Conservation (phyloP, 2,113 vertebrate species). For the Odobenus rosmarus region DNA sequence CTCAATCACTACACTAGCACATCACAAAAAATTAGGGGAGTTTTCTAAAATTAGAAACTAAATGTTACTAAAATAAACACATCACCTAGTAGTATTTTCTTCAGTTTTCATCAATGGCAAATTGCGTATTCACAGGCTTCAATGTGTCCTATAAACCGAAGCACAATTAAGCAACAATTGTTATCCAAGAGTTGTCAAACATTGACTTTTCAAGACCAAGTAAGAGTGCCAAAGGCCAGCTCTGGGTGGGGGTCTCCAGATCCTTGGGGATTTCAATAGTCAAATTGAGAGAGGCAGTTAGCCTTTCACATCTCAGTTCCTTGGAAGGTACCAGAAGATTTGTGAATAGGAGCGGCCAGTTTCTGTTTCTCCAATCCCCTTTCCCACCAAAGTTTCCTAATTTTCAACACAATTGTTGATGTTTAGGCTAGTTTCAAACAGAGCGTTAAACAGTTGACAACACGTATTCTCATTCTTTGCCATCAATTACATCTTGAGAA, state of each 20-base stretch:
- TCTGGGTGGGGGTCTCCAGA: background rate
- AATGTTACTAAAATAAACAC: slow-evolving; percentile 5
- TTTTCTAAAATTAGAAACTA: slow-evolving; percentile 43
- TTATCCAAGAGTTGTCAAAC: background rate
- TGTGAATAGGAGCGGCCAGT: background rate
- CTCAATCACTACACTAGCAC: background rate
- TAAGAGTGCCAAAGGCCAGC: background rate
- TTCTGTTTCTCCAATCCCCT: background rate
- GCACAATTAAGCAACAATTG: background rate
- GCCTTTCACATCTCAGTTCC: background rate
- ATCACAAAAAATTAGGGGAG: background rate
- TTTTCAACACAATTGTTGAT: background rate
- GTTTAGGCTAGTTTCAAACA: background rate
- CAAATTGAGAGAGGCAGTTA: background rate
- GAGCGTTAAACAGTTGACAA: background rate
- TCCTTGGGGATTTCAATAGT: background rate
- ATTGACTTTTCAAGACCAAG: background rate
- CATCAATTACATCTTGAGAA: background rate
- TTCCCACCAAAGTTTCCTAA: background rate
- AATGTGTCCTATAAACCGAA: background rate
- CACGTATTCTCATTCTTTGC: background rate
- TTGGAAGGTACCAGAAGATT: background rate
- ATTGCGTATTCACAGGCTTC: background rate
- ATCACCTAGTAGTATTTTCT: background rate
- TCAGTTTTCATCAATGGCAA: background rate